Percentiles rank a stretch among this genome's conserved stretches.
Conservation (phyloP, 1,140 invertebrate species). For the Globodera rostochiensis region DNA sequence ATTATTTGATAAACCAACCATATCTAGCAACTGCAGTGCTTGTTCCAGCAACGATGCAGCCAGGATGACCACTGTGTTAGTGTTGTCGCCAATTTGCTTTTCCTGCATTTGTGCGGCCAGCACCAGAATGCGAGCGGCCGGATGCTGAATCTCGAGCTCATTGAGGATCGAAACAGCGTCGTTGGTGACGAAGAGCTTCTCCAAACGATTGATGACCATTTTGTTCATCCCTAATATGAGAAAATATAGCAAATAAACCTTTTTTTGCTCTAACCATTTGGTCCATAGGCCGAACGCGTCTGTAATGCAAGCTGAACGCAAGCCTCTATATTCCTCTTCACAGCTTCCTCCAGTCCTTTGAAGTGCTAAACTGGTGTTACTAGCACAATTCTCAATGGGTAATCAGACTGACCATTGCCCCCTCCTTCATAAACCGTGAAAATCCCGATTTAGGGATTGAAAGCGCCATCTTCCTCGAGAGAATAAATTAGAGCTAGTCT, state of each 20-base stretch:
- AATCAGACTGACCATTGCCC: conserved; percentile 52
- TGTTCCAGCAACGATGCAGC: conserved; percentile 86
- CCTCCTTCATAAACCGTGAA: conserved; percentile 65
- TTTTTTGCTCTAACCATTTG: conserved; percentile 71
- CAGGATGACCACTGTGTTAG: conserved; percentile 95
- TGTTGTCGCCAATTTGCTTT: conserved; percentile 96
- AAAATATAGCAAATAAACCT: conserved; percentile 29
- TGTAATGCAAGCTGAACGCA: conserved; percentile 92
- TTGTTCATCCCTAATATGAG: conserved; percentile 88
- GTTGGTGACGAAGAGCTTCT: conserved; percentile 97
- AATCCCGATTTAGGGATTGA: conserved; percentile 62
- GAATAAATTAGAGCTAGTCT: no score
- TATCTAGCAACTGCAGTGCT: conserved; percentile 85
- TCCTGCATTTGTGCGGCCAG: conserved; percentile 96
- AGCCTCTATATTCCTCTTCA: conserved; percentile 90
- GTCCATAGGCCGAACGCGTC: conserved; percentile 90
- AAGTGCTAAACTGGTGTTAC: conserved; percentile 76
- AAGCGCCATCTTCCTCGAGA: conserved; percentile 52
- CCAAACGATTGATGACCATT: conserved; percentile 98
- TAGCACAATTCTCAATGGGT: neutral
- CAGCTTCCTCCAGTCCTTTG: conserved; percentile 94
- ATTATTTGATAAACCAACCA: conserved; percentile 69
- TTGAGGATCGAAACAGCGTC: conserved; percentile 97
- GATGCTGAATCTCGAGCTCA: conserved; percentile 94
- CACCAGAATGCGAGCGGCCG: conserved; percentile 94